Conservation (phyloP, 1,140 invertebrate species). For the Drepana arcuata region DNA sequence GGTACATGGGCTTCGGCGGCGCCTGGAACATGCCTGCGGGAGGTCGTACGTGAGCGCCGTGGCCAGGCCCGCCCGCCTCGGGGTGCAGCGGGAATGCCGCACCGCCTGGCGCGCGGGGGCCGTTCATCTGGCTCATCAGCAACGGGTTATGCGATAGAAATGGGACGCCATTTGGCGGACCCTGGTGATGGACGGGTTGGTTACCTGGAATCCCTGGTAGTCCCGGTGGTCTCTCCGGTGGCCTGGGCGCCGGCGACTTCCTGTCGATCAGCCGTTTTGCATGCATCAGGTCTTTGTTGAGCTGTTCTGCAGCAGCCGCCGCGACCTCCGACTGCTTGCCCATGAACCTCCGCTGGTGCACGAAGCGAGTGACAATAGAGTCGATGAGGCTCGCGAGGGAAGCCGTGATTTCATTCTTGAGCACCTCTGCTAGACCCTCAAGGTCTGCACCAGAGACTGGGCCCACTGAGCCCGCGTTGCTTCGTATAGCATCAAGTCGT, state of each 20-base stretch:
- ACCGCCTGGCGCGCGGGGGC: constrained; percentile 70
- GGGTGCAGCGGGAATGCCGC: constrained; percentile 66
- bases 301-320: constrained; percentile 82
- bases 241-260: constrained; percentile 86
- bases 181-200: constrained; percentile 66
- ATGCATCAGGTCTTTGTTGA: constrained; percentile 86
- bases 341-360: constrained; percentile 83
- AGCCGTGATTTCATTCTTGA: constrained; percentile 91
- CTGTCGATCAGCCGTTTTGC: constrained; percentile 85
- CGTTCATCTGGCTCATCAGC: constrained; percentile 66
- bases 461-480: constrained; percentile 73
- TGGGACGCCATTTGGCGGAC: constrained; percentile 54
- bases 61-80: constrained; percentile 72
- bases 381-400: constrained; percentile 90
- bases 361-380: constrained; percentile 87
- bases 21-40: constrained; percentile 86
- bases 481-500: constrained; percentile 76
- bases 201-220: constrained; percentile 77
- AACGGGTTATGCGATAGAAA: constrained; percentile 56
- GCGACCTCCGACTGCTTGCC: constrained; percentile 83
- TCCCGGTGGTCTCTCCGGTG: constrained; percentile 77
- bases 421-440: constrained; percentile 88
- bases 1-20: constrained; percentile 79
- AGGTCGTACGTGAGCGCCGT: constrained; percentile 79
- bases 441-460: constrained; percentile 82